Evolutionary conservation across 1,140 invertebrate genomes (phyloP).

Genomic region (Homarus americanus): DNA sequence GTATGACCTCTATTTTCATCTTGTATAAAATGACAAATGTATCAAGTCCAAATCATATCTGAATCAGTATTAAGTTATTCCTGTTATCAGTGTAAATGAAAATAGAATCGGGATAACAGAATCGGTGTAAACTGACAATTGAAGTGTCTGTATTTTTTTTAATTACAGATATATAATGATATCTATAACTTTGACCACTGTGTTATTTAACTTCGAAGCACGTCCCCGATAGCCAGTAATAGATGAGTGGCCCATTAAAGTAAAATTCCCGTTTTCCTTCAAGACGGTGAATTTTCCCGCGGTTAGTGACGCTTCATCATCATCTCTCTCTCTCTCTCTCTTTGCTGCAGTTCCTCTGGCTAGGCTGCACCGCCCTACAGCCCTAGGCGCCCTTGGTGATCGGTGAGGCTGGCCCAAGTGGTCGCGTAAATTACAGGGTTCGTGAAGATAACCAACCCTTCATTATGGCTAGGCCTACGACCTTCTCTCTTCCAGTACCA

Average conservation of each 20-base stretch:
- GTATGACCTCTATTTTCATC: too few relatives aligned
- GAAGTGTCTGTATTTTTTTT: too few relatives aligned
- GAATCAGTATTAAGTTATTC: too few relatives aligned
- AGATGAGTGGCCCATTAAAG: neutral
- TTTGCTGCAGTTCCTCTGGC: neutral
- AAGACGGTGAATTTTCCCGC: neutral
- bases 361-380: neutral
- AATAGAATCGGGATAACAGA: too few relatives aligned
- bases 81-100: too few relatives aligned
- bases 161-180: too few relatives aligned
- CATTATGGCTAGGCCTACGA: constrained; percentile 46
- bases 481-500: neutral
- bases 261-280: neutral
- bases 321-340: neutral
- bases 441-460: constrained; percentile 31
- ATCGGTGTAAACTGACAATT: too few relatives aligned
- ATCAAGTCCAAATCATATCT: too few relatives aligned
- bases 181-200: too few relatives aligned
- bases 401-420: constrained; percentile 43
- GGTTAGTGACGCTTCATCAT: neutral
- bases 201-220: too few relatives aligned
- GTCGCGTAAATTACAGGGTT: constrained; percentile 57
- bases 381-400: constrained; percentile 26
- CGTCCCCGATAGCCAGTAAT: too few relatives aligned
- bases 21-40: too few relatives aligned